phyloP scores from a whole-genome alignment of 2,888 invertebrate species.

The Rotaria sp. region DNA sequence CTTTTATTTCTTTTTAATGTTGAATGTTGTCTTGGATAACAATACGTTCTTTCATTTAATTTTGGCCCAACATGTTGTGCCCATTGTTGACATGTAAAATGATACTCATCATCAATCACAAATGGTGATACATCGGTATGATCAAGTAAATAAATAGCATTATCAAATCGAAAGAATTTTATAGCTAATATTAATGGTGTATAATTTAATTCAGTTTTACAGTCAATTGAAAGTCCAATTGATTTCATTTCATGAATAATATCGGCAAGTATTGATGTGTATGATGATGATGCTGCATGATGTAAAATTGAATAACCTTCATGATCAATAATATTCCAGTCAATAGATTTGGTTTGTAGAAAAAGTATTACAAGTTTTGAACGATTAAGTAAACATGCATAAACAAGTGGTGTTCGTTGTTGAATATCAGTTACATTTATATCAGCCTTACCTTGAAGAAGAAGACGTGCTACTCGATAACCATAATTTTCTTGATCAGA shows the following conservation, averaged over 20 bases:
- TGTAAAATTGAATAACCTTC: not conserved
- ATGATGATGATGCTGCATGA: not conserved
- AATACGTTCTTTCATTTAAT: not conserved
- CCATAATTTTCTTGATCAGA: not conserved
- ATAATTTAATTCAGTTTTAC: not conserved
- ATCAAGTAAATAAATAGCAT: constrained; percentile 6
- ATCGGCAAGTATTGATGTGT: not conserved
- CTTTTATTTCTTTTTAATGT: not conserved
- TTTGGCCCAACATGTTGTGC: not conserved
- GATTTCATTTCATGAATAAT: not conserved
- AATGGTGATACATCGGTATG: not conserved
- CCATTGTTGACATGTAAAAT: not conserved
- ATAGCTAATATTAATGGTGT: not conserved
- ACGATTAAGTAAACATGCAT: not conserved
- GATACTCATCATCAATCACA: not conserved
- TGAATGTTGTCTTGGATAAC: too few relatives aligned
- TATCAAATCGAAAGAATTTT: not conserved
- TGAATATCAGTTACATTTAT: not conserved
- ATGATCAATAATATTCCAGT: not conserved
- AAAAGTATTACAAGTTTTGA: not conserved
- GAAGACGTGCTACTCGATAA: not conserved
- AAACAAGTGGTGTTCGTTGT: not conserved
- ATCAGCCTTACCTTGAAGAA: not conserved
- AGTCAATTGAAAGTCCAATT: not conserved
- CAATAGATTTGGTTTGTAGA: not conserved